A percentile compares a stretch with the other conserved stretches of the same genome.
phyloP scores from a whole-genome alignment of 92 coral and sea anemone species.

The Palythoa grandis region DNA sequence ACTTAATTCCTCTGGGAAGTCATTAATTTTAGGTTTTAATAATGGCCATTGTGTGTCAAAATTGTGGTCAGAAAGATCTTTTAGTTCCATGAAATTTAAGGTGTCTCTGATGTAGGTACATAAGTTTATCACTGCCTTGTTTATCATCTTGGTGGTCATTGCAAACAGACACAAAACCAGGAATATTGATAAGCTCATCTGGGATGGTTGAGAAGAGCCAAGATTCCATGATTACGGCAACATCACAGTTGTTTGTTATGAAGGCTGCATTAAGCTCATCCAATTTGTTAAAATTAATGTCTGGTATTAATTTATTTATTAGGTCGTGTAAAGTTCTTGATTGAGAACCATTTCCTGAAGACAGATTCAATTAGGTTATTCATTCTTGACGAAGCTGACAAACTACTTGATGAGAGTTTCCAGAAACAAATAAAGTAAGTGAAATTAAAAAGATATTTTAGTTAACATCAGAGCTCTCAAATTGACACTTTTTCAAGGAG shows the following conservation, averaged over 20 bases:
- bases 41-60: background rate
- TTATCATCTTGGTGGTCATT: background rate
- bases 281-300: too few species aligned
- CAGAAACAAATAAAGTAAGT: constrained; percentile 92
- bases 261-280: too few species aligned
- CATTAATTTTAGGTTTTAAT: background rate
- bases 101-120: background rate
- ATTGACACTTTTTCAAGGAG: too few species aligned
- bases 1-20: background rate
- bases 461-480: too few species aligned
- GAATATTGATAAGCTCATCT: background rate
- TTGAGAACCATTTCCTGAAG: constrained; percentile 81
- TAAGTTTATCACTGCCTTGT: background rate
- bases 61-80: background rate
- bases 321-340: constrained; percentile 93
- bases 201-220: background rate
- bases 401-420: constrained; percentile 90
- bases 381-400: constrained; percentile 97
- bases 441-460: background rate
- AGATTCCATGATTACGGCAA: background rate
- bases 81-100: background rate
- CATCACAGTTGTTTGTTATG: too few species aligned
- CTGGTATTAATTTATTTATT: background rate
- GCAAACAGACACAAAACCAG: background rate
- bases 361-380: constrained; percentile 87